phyloP scores from a whole-genome alignment of 1,140 invertebrate genomes.

The Heterodera carotae region DNA sequence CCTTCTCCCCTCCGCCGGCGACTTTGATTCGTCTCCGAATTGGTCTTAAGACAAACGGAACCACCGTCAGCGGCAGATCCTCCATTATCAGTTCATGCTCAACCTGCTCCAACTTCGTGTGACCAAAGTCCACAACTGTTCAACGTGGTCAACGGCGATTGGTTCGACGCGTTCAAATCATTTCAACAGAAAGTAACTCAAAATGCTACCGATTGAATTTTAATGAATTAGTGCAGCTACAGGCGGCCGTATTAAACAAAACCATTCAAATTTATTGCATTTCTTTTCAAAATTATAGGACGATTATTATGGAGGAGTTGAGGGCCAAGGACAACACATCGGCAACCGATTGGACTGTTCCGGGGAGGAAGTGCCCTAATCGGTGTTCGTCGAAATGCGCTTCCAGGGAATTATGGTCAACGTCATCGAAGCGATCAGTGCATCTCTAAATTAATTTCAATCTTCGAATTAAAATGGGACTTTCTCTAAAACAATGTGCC shows the following conservation, averaged over 20 bases:
- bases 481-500: no score
- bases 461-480: no score
- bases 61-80: not conserved
- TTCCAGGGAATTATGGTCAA: slow-evolving; percentile 60
- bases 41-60: not conserved
- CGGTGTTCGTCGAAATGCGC: slow-evolving; percentile 61
- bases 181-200: no score
- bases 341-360: slow-evolving; percentile 48
- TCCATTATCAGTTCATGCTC: slow-evolving; percentile 55
- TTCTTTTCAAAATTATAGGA: no score
- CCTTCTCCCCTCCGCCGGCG: no score
- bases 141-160: slow-evolving; percentile 58
- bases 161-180: slow-evolving; percentile 63
- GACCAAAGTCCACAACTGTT: slow-evolving; percentile 60
- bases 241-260: no score
- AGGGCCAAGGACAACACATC: slow-evolving; percentile 47
- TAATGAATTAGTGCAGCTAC: no score
- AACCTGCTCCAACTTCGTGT: slow-evolving; percentile 53
- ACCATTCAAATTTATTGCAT: no score
- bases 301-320: no score
- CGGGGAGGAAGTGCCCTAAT: slow-evolving; percentile 48
- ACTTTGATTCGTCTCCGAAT: not conserved
- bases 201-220: no score
- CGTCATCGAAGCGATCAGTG: slow-evolving; percentile 58
- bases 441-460: no score